Base-by-base conservation (phyloP, 64 coral and sea anemone species). In the Pocillopora damicornis region DNA sequence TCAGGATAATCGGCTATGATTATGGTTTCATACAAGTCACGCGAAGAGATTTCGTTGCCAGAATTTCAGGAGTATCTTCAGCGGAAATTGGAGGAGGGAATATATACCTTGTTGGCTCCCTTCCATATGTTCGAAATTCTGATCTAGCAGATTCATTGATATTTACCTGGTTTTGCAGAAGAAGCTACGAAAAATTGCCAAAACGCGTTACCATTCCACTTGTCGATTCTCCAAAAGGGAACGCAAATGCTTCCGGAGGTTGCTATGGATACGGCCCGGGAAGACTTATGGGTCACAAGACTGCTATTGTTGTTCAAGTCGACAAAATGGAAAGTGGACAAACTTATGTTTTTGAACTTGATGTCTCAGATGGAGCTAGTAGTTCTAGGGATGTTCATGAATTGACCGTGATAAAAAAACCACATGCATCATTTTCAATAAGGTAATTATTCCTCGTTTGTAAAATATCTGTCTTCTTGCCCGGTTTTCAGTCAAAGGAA, bases 211-310 rank as follows among this genome's bases (percentile, higher is more conserved):
- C 76, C 9, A 22, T 59, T 26, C 56, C 65, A 22, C 17, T 58
- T 13, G 75, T 51, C 17, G 76, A 78, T 59, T 8, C 17, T 78
- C 22, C 76, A 78, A 78, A 59, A 15, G 45, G 8, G 4, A 20
- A 51, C 9, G 6, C 76, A 59, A 59, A n/a, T n/a, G 2, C 10
- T 13, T 78, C 76, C 13, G 45, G 76, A 23, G 76, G 76, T 58
- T 78, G 75, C 75, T 76, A 45, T 76, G 75, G 75, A 2, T 76
- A 57, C 38, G 75, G 75, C 10, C 75, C 75, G 2, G 75, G 75
- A 76, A 76, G 35, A 76, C 75, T 76, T 15, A 76, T 15, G 17
- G 14, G 15, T 76, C 11, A 15, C 0, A 18, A 42, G 13, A 78
- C 58, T 78, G 6, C 59, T 56, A 4, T 78, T 23, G 37, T 60